phyloP scores from a whole-genome alignment of 2,888 invertebrate genomes.

The Spilosoma lubricipeda region DNA sequence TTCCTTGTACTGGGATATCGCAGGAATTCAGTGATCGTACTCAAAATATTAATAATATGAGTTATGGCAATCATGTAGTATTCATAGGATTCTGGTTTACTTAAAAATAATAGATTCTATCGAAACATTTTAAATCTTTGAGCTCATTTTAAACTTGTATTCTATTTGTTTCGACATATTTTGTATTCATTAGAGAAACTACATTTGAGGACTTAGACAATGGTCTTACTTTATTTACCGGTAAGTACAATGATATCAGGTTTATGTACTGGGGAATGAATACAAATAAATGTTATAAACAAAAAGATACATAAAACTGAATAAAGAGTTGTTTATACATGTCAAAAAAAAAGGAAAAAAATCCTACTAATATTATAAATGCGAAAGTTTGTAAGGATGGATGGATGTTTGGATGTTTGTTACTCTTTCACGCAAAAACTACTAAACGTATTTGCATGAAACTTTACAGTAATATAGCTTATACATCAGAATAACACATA shows the following conservation, averaged over 20 bases:
- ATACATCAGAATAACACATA: too few relatives aligned
- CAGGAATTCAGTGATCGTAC: slow-evolving; percentile 23
- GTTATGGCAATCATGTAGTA: not conserved
- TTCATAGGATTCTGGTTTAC: not conserved
- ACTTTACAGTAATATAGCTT: too few relatives aligned
- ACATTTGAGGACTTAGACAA: not conserved
- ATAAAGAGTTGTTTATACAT: too few relatives aligned
- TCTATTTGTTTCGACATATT: not conserved
- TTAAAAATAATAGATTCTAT: too few relatives aligned
- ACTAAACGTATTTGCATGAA: too few relatives aligned
- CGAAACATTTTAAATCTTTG: not conserved
- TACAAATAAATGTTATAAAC: not conserved
- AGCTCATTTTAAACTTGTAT: not conserved
- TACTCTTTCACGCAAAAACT: too few relatives aligned
- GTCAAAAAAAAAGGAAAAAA: too few relatives aligned
- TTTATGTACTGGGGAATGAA: not conserved
- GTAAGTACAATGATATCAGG: too few relatives aligned
- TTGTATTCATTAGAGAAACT: not conserved
- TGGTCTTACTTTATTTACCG: not conserved
- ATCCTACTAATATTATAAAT: too few relatives aligned
- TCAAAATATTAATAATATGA: slow-evolving; percentile 16
- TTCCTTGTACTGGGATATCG: slow-evolving; percentile 25
- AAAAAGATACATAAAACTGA: not conserved
- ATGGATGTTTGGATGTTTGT: too few relatives aligned
- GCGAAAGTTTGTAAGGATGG: too few relatives aligned